phyloP scores from a whole-genome alignment of 2,113 vertebrate genomes.

The Cebus imitator region DNA sequence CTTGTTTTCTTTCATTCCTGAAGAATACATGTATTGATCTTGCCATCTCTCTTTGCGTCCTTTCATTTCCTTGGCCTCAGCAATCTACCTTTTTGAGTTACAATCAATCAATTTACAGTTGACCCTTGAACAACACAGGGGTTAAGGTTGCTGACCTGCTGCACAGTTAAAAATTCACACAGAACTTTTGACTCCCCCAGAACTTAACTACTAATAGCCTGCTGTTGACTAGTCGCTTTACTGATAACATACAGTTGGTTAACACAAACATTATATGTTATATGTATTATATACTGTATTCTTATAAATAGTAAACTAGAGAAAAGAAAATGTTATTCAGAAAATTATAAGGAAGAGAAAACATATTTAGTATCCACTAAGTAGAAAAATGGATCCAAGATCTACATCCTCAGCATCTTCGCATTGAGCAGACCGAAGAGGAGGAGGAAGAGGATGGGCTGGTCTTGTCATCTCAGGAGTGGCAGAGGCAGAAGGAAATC shows the following conservation, averaged over 20 bases:
- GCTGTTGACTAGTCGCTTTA: neutral
- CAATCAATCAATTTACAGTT: neutral
- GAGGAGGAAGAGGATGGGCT: neutral
- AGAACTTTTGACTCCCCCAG: neutral
- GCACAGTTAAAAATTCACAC: neutral
- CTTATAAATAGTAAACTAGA: neutral
- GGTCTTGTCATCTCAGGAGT: neutral
- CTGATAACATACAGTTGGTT: neutral
- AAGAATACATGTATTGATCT: neutral
- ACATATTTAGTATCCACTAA: neutral
- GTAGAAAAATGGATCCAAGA: neutral
- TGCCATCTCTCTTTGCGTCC: neutral
- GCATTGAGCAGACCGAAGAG: neutral
- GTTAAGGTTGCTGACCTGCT: neutral
- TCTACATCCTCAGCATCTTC: neutral
- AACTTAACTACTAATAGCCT: neutral
- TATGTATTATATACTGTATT: neutral
- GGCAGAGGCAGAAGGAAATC: neutral
- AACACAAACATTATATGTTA: neutral
- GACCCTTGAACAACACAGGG: neutral
- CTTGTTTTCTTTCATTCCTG: neutral
- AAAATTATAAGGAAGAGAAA: neutral
- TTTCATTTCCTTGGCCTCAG: neutral
- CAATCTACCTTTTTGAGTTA: conserved; percentile 7
- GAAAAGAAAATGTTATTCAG: neutral